These are phyloP conservation scores for Phycodurus eques DNA, from an alignment of 2,113 vertebrate genomes.

Conservation along the genomic window DNA sequence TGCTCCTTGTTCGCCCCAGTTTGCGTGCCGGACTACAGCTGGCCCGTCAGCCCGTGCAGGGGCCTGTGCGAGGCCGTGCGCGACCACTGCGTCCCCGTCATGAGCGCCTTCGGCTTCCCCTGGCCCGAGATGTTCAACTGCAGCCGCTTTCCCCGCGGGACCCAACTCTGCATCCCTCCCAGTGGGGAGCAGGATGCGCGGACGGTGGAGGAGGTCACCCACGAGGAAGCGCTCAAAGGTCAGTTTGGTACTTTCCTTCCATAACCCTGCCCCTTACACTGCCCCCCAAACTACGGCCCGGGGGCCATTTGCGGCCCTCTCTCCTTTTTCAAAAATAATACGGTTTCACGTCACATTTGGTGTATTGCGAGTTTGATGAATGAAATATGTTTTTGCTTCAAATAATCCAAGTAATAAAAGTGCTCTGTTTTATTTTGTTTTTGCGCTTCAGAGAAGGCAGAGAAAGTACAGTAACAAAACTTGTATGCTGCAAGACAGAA, in stretches of 20 bases:
- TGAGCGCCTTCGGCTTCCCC: conserved; percentile 81
- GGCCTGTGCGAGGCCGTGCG: conserved; percentile 74
- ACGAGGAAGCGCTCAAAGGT: conserved; percentile 62
- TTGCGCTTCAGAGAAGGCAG: no score
- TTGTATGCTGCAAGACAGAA: no score
- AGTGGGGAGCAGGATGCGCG: conserved; percentile 38
- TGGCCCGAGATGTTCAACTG: conserved; percentile 83
- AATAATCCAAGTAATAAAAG: no score
- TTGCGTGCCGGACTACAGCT: conserved; percentile 67
- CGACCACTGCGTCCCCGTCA: conserved; percentile 77
- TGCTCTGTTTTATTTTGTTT: no score
- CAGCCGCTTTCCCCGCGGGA: conserved; percentile 70
- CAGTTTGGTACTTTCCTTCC: background rate
- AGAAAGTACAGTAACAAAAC: no score
- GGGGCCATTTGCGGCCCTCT: no score
- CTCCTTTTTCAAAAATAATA: background rate
- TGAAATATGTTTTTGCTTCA: no score
- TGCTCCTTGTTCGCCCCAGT: conserved; percentile 81
- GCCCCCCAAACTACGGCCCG: background rate
- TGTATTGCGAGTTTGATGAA: no score
- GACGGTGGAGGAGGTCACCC: conserved; percentile 34
- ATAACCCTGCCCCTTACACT: no score
- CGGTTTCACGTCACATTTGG: no score
- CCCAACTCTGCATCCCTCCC: conserved; percentile 74
- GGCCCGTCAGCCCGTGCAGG: conserved; percentile 72